Conservation (phyloP, 2,888 invertebrate genomes). For the Cheilosia grossa region DNA sequence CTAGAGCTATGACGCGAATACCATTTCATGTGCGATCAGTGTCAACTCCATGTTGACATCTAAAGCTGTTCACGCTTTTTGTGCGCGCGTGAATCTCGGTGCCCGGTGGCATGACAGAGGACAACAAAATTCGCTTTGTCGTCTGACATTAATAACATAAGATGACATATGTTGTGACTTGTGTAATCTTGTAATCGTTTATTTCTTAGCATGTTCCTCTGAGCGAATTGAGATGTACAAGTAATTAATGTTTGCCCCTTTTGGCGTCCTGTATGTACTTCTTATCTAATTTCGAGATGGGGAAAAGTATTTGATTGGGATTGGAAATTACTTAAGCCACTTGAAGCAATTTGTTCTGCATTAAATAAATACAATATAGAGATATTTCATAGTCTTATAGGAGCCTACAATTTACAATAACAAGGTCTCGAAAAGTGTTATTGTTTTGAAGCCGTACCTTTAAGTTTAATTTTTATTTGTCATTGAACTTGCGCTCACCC, state of each 20-base stretch:
- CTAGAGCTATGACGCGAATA: slow-evolving; percentile 43
- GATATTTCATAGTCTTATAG: too few species aligned
- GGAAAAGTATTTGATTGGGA: too few species aligned
- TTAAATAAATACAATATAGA: too few species aligned
- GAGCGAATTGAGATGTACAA: slow-evolving; percentile 22
- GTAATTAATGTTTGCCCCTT: background rate
- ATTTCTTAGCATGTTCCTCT: slow-evolving; percentile 21
- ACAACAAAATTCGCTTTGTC: slow-evolving; percentile 49
- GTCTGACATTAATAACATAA: slow-evolving; percentile 76
- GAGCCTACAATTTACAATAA: too few species aligned
- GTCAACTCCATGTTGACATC: slow-evolving; percentile 72
- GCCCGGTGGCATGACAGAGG: slow-evolving; percentile 46
- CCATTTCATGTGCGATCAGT: slow-evolving; percentile 58
- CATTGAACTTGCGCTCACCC: too few species aligned
- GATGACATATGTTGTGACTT: slow-evolving; percentile 82
- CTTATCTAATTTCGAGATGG: too few species aligned
- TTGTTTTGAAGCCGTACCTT: too few species aligned
- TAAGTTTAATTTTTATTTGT: too few species aligned
- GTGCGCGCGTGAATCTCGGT: slow-evolving; percentile 16
- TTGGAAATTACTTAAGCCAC: too few species aligned
- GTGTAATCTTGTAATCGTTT: slow-evolving; percentile 80
- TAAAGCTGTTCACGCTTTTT: slow-evolving; percentile 49
- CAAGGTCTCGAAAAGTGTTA: too few species aligned
- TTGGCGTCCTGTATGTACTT: background rate
- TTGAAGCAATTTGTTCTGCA: too few species aligned